Evolutionary conservation across 2,888 invertebrate genomes (phyloP).

Genomic region (Macrosoma leucophasiata): DNA sequence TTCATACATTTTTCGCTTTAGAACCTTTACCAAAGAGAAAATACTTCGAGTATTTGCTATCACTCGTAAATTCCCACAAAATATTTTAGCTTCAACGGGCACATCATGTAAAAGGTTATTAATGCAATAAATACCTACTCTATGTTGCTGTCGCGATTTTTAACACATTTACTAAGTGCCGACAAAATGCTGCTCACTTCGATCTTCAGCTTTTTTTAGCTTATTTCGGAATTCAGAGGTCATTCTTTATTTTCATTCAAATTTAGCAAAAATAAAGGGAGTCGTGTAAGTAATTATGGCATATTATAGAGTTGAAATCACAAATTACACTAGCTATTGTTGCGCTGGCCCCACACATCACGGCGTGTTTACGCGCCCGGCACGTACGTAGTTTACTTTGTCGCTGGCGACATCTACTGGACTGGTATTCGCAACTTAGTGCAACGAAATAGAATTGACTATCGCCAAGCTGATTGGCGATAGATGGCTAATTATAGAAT

Average conservation of each 20-base stretch:
- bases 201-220: constrained; percentile 30
- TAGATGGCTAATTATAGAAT: constrained; percentile 54
- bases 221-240: constrained; percentile 7
- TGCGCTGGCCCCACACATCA: constrained; percentile 68
- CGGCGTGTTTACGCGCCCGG: constrained; percentile 62
- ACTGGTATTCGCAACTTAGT: constrained; percentile 1
- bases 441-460: constrained; percentile 7
- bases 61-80: too few species aligned
- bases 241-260: too few species aligned
- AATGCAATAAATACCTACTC: too few species aligned
- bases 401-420: constrained; percentile 62
- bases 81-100: too few species aligned
- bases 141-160: too few species aligned
- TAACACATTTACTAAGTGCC: too few species aligned
- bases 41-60: too few species aligned
- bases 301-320: constrained; percentile 65
- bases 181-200: too few species aligned
- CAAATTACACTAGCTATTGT: constrained; percentile 70
- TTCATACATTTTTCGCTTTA: too few species aligned
- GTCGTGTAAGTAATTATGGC: constrained; percentile 44
- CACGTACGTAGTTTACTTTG: constrained; percentile 72
- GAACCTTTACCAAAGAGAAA: too few species aligned
- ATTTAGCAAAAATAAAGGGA: constrained; percentile 39
- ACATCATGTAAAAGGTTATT: too few species aligned
- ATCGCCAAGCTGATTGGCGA: constrained; percentile 39